Evolutionary conservation across 2,888 invertebrate genomes (phyloP), one percentile per base, ranked within the genome.

Genomic region (Sphaeridia pumilis): DNA sequence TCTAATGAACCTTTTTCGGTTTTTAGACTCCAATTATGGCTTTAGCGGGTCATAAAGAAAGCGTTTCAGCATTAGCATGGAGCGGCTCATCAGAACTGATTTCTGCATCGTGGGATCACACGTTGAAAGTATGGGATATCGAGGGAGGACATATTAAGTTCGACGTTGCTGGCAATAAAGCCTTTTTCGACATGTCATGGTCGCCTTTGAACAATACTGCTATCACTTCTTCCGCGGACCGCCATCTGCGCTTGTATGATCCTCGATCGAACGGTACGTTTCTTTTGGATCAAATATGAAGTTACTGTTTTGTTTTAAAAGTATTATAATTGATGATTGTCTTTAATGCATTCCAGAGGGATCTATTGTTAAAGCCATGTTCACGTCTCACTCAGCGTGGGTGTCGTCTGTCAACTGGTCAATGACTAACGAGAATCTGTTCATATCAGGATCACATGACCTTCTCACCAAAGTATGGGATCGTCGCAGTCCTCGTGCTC

Each of bases 61-160:
- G 84, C 14, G 80, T 98, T 20, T 87, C 88, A 0, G 80, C 83
- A 0, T 78, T 87, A 0, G 78, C 81, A 50, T 98, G 95, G 94
- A 78, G 84, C 65, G 83, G 85, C 63, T 76, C 76, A 52, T 76
- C 79, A 60, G 84, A 85, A 58, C 73, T 94, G 2, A 76, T 87
- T 7, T 89, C 93, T 0, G 80, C 84, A 49, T 89, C 94, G 1
- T 93, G 92, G 92, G 97, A 98, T 74, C 94, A 97, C 69, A 86
- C 93, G 1, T 74, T 98, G 17, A 84, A 87, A 70, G 70, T 93
- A 7, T 98, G 97, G 97, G 95, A 98, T 71, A 77, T 87, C 42
- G 85, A 87, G 67, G 72, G 86, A 45, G 87, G 85, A 46, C 84
- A 83, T 34, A 79, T 90, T 42, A 87, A 85, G 69, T 79, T 82